Evolutionary conservation across 2,113 vertebrate genomes (phyloP).

Genomic region (Esox niger): DNA sequence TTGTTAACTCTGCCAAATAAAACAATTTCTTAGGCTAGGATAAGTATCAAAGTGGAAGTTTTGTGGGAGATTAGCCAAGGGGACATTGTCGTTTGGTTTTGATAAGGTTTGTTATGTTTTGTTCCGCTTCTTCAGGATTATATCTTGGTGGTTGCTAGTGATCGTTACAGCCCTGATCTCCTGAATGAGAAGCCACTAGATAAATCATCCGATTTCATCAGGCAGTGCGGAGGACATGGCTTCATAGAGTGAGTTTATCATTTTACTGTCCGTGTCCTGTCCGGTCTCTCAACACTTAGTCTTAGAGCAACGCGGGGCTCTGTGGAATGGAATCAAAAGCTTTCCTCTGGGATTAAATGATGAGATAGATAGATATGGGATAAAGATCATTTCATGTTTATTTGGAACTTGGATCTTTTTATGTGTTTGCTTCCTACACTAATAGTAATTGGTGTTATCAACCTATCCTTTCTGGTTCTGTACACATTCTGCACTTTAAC

Average conservation of each 20-base stretch:
- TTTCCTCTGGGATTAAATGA: neutral
- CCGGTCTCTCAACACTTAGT: neutral
- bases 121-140: constrained; percentile 74
- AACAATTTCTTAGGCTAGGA: neutral
- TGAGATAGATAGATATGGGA: neutral
- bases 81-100: constrained; percentile 10
- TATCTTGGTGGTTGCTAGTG: constrained; percentile 81
- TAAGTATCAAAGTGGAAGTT: neutral
- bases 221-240: constrained; percentile 80
- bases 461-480: neutral
- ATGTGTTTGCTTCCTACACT: neutral
- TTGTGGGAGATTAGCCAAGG: neutral
- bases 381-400: neutral
- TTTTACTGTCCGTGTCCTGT: neutral
- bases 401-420: neutral
- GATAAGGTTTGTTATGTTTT: constrained; percentile 25
- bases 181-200: constrained; percentile 79
- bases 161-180: constrained; percentile 77
- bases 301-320: neutral
- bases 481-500: too few species aligned
- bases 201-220: constrained; percentile 84
- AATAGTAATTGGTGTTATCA: neutral
- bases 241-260: constrained; percentile 85
- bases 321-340: neutral
- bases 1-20: neutral